Conservation (phyloP, 2,113 vertebrate genomes). For the Tympanuchus pallidicinctus region DNA sequence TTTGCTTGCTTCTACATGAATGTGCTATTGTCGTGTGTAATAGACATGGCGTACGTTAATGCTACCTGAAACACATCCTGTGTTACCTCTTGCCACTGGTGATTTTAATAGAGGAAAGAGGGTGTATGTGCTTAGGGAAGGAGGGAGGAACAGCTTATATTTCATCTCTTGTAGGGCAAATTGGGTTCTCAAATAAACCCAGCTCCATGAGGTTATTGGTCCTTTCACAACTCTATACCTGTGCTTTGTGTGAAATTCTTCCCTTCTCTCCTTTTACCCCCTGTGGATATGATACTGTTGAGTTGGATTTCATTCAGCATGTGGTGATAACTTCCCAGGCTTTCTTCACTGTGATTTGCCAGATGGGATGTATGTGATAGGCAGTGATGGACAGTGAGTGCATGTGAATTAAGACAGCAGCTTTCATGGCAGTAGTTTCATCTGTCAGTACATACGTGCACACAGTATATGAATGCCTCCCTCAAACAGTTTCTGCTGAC, state of each 20-base stretch:
- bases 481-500: neutral
- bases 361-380: neutral
- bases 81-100: neutral
- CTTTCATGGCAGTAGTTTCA: neutral
- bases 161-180: neutral
- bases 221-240: neutral
- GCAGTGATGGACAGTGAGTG: neutral
- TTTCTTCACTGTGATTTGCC: neutral
- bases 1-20: neutral
- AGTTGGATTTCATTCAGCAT: neutral
- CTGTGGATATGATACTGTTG: neutral
- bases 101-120: neutral
- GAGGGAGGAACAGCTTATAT: neutral
- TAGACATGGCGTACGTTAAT: neutral
- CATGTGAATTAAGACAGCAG: accelerated
- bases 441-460: neutral
- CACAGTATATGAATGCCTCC: neutral
- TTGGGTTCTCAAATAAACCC: neutral
- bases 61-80: neutral
- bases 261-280: neutral
- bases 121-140: neutral
- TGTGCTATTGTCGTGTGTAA: neutral
- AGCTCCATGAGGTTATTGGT: neutral
- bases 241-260: neutral
- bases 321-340: neutral